These are phyloP conservation scores for Entomobrya multifasciata DNA, from an alignment of 2,888 invertebrate genomes.

Conservation along the genomic window DNA sequence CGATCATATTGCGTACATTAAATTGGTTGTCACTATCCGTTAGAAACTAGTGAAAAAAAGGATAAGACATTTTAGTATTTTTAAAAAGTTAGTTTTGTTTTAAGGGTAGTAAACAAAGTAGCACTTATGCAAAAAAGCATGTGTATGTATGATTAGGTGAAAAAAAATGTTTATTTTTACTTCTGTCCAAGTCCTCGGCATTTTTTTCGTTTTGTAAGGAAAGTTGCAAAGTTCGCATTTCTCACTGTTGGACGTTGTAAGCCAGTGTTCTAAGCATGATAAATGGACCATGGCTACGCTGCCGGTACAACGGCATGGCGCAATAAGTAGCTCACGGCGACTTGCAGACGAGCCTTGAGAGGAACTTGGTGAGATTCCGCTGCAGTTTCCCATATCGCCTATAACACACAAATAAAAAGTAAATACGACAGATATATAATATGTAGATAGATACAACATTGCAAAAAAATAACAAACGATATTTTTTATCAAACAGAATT, in stretches of 20 bases:
- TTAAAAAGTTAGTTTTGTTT: neutral
- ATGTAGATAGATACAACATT: neutral
- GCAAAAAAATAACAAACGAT: neutral
- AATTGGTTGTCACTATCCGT: conserved; percentile 80
- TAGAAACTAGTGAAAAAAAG: conserved; percentile 80
- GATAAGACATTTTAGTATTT: neutral
- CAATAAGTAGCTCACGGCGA: conserved; percentile 81
- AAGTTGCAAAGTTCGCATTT: conserved; percentile 83
- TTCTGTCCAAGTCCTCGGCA: conserved; percentile 81
- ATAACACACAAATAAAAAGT: neutral
- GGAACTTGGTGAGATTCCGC: conserved; percentile 46
- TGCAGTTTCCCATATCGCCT: conserved; percentile 71
- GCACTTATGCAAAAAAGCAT: neutral
- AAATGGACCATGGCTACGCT: conserved; percentile 82
- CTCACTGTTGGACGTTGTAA: conserved; percentile 82
- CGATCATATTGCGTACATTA: conserved; percentile 81
- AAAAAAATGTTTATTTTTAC: conserved; percentile 78
- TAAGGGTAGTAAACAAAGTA: no score
- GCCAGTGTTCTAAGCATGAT: conserved; percentile 83
- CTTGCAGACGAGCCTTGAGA: conserved; percentile 30
- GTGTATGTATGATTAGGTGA: neutral
- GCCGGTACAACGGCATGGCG: conserved; percentile 83
- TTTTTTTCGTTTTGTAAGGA: conserved; percentile 81
- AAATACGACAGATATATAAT: conserved; percentile 12
- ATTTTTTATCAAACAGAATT: conserved; percentile 25